Evolutionary conservation across 1,140 invertebrate genomes (phyloP), one percentile per base, ranked within the genome.

Genomic region (Lordiphosa stackelbergi): DNA sequence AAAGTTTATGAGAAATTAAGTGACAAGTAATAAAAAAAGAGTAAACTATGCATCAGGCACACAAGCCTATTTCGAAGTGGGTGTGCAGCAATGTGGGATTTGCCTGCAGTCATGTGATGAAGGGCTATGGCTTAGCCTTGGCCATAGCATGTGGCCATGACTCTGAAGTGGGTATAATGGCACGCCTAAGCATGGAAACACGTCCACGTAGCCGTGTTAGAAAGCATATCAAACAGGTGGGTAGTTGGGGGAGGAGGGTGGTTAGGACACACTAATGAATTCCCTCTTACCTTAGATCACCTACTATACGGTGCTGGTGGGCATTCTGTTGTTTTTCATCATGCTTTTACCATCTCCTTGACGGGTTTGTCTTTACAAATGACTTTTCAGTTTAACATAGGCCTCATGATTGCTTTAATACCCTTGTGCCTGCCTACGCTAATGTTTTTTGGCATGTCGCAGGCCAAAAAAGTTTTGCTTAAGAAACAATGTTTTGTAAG

Each of bases 81-180:
- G 0, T 3, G 0, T 53, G 63, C n/a, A n/a, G 24, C 22, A 81
- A 81, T 45, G 24, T 81, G 7, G 75, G 62, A 1, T 60, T 81
- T 2, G 75, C 68, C 13, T 46, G 71, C 47, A 81, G 38, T 7
- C 68, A 69, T 51, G 75, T 70, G 0, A 71, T 43, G 2, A 61
- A 46, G 31, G 75, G 75, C 3, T 19, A 31, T 10, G 75, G 71
- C 2, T 11, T 36, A 11, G 63, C 53, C 5, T 11, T 81, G 13
- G 75, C 73, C n/a, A 74, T 81, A 36, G 71, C 68, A 0, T 74
- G 71, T 24, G 75, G 75, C 2, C 43, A 42, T 49, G 11, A 71
- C 2, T 36, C 75, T 1, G 71, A 75, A 6, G 41, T 69, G 0
- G 75, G 75, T 0, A 24, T 13, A 12, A 59, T 75, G 63, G 43